phyloP scores from a whole-genome alignment of 2,888 invertebrate species.

The Sphaerophoria taeniata region DNA sequence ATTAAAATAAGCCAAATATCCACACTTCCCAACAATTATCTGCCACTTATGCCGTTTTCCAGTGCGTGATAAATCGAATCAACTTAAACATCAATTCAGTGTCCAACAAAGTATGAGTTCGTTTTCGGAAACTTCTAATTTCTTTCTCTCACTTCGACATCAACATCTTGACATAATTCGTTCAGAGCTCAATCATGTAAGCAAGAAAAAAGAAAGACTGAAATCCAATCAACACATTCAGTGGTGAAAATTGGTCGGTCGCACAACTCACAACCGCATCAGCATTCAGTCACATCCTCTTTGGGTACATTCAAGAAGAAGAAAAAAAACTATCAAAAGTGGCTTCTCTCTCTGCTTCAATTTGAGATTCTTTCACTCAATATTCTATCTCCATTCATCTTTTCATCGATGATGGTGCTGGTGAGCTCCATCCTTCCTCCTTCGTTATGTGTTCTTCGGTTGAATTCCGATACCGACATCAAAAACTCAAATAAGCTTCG shows the following conservation, averaged over 20 bases:
- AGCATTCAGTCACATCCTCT: constrained; percentile 16
- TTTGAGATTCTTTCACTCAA: constrained; percentile 13
- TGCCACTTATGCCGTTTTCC: constrained; percentile 30
- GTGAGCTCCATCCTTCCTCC: background rate
- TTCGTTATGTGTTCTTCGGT: background rate
- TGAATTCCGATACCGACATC: constrained; percentile 53
- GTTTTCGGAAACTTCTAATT: no score
- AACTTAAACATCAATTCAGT: constrained; percentile 58
- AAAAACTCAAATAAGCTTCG: constrained; percentile 55
- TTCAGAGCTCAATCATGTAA: constrained; percentile 45
- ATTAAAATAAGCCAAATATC: constrained; percentile 6
- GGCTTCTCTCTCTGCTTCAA: constrained; percentile 8
- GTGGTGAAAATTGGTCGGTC: constrained; percentile 28
- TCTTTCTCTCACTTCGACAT: no score
- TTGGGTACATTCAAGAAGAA: no score
- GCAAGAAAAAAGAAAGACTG: constrained; percentile 39
- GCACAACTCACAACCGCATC: constrained; percentile 7
- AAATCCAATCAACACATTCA: constrained; percentile 70
- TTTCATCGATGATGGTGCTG: constrained; percentile 13
- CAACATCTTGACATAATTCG: constrained; percentile 33
- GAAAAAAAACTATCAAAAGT: background rate
- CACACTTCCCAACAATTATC: constrained; percentile 36
- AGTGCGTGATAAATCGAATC: constrained; percentile 55
- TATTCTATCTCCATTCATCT: constrained; percentile 42
- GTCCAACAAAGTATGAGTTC: constrained; percentile 44